These are phyloP conservation scores for Druon quercuslanigerum DNA, from an alignment of 1,140 invertebrate species.

Conservation along the genomic window DNA sequence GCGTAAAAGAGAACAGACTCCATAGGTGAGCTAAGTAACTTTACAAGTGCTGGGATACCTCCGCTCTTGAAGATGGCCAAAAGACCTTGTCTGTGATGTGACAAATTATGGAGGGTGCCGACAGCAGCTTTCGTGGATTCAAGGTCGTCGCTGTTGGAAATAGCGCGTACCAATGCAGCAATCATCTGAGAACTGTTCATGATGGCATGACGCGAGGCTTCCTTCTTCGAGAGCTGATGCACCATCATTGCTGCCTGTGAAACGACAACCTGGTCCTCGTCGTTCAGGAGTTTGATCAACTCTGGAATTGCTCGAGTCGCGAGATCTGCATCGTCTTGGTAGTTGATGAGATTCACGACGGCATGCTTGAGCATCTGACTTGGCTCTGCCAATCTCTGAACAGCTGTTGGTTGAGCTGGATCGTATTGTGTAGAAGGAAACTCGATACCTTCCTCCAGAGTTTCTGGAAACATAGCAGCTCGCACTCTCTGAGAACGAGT, in stretches of 20 bases:
- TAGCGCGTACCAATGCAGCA: constrained; percentile 93
- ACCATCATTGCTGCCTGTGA: constrained; percentile 99
- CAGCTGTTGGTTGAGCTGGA: constrained; percentile 94
- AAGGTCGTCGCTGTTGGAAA: constrained; percentile 96
- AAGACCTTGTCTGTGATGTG: constrained; percentile 96
- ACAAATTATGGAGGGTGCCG: constrained; percentile 97
- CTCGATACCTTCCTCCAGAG: constrained; percentile 96
- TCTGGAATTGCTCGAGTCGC: constrained; percentile 99
- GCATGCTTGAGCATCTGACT: constrained; percentile 98
- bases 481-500: constrained; percentile 96
- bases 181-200: constrained; percentile 99
- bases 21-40: constrained; percentile 95
- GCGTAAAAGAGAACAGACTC: constrained; percentile 98
- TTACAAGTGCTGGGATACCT: constrained; percentile 97
- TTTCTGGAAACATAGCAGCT: constrained; percentile 99
- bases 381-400: constrained; percentile 95
- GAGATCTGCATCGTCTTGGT: constrained; percentile 98
- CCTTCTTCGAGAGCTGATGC: constrained; percentile 98
- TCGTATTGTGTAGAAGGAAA: constrained; percentile 98
- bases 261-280: constrained; percentile 98
- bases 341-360: constrained; percentile 98
- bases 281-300: constrained; percentile 96
- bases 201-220: constrained; percentile 97
- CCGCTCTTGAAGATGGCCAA: constrained; percentile 99
- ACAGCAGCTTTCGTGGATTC: constrained; percentile 98